Conservation (phyloP, 2,797 vertebrate species). For the Catamblyrhynchus diadema region DNA sequence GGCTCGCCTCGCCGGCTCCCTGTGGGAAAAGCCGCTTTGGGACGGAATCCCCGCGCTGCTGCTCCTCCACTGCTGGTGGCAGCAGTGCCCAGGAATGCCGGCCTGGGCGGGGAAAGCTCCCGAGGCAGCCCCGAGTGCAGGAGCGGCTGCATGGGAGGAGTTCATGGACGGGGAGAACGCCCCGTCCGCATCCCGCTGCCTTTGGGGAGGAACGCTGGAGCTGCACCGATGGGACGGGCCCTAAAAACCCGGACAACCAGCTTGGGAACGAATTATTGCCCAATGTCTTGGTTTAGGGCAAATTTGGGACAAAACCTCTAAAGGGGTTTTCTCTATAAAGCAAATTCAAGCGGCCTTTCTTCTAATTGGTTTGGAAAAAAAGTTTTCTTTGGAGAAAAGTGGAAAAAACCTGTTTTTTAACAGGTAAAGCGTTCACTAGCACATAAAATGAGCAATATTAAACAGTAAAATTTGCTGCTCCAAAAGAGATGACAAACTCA, state of each 20-base stretch:
- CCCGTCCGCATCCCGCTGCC: not conserved
- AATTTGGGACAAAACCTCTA: not conserved
- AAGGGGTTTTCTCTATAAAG: not conserved
- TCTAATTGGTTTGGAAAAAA: not conserved
- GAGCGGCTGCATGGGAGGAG: fast-evolving
- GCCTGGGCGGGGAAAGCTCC: fast-evolving
- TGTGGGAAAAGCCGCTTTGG: not conserved
- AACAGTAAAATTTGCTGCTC: not conserved
- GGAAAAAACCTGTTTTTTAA: not conserved
- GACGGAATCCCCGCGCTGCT: fast-evolving
- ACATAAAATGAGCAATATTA: not conserved
- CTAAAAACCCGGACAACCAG: fast-evolving
- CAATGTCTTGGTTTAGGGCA: not conserved
- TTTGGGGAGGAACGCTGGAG: not conserved
- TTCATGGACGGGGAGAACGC: fast-evolving
- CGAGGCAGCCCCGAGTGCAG: fast-evolving
- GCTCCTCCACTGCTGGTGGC: not conserved
- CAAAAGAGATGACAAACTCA: not conserved
- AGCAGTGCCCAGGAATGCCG: not conserved
- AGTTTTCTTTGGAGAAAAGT: not conserved
- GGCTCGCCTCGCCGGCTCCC: no score
- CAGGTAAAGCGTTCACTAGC: not conserved
- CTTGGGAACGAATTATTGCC: no score
- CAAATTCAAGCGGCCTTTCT: not conserved
- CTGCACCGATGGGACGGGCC: not conserved